Evolutionary conservation across 2,888 invertebrate genomes (phyloP).

Genomic region (Ditula angustiorana): DNA sequence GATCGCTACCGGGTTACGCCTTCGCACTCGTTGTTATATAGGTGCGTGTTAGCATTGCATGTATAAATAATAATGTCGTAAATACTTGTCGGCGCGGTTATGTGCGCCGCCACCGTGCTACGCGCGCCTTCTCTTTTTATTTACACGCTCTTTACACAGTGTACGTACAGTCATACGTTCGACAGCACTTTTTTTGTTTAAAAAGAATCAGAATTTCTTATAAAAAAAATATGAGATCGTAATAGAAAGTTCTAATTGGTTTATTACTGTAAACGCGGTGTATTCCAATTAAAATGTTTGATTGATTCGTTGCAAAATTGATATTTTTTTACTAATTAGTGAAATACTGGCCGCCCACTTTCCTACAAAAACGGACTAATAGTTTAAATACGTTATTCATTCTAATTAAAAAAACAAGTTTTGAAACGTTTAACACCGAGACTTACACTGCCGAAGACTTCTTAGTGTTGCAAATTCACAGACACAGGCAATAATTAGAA

Average conservation of each 20-base stretch:
- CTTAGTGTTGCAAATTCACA: not conserved
- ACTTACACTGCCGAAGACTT: not conserved
- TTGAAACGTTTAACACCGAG: not conserved
- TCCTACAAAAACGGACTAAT: conserved; percentile 1
- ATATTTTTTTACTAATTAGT: not conserved
- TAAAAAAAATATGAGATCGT: conserved; percentile 1
- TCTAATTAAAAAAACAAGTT: conserved; percentile 13
- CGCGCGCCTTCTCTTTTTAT: conserved; percentile 66
- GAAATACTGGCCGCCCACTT: conserved; percentile 13
- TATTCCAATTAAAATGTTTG: conserved; percentile 17
- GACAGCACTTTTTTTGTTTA: not conserved
- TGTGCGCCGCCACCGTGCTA: conserved; percentile 76
- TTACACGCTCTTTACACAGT: conserved; percentile 44
- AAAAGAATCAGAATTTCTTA: not conserved
- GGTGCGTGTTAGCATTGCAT: conserved; percentile 80
- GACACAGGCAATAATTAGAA: not conserved
- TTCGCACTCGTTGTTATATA: conserved; percentile 83
- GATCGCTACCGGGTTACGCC: conserved; percentile 84
- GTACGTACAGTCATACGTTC: conserved; percentile 6
- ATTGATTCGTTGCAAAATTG: conserved; percentile 7
- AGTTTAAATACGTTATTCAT: not conserved
- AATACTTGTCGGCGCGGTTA: conserved; percentile 77
- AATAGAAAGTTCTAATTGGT: conserved; percentile 37
- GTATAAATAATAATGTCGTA: conserved; percentile 81
- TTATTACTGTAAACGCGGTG: conserved; percentile 21